Conservation (phyloP, 1,140 invertebrate species). For the Ladona fulva region DNA sequence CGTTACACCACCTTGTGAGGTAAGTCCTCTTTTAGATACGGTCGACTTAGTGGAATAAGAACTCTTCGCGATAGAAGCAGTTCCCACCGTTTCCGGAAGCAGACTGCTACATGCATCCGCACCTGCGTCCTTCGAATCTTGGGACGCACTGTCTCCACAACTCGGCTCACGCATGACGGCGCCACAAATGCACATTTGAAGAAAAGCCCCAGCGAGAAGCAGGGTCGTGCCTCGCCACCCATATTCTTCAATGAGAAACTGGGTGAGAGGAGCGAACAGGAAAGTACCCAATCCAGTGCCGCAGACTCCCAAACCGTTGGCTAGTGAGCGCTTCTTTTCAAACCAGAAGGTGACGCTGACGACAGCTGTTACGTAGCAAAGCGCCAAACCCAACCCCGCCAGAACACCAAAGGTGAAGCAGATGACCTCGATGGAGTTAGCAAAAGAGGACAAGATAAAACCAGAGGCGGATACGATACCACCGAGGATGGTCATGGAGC, state of each 20-base stretch:
- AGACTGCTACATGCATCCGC: slow-evolving; percentile 32
- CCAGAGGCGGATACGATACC: slow-evolving; percentile 66
- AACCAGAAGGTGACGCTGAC: slow-evolving; percentile 95
- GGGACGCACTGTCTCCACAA: not conserved
- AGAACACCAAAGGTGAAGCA: slow-evolving; percentile 80
- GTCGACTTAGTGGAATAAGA: too few relatives aligned
- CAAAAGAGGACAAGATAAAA: slow-evolving; percentile 68
- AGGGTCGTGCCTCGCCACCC: slow-evolving; percentile 82
- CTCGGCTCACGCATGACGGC: slow-evolving; percentile 76
- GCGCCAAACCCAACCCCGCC: slow-evolving; percentile 72
- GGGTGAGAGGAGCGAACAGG: slow-evolving; percentile 72
- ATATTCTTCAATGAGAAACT: slow-evolving; percentile 61
- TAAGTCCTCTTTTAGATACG: too few relatives aligned
- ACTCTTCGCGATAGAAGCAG: slow-evolving; percentile 32
- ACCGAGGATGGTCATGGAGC: slow-evolving; percentile 69
- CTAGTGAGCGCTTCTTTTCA: slow-evolving; percentile 82
- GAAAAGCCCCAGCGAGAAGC: slow-evolving; percentile 69
- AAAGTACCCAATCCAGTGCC: slow-evolving; percentile 82
- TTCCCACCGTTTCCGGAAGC: slow-evolving; percentile 29
- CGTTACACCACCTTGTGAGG: too few relatives aligned
- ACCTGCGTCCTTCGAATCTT: slow-evolving; percentile 60
- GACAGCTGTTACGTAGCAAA: slow-evolving; percentile 82
- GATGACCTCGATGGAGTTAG: slow-evolving; percentile 61
- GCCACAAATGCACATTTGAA: slow-evolving; percentile 84
- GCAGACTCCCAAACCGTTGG: slow-evolving; percentile 84